Base-by-base conservation (phyloP, 2,797 vertebrate genomes). In the Babyrousa celebensis region DNA sequence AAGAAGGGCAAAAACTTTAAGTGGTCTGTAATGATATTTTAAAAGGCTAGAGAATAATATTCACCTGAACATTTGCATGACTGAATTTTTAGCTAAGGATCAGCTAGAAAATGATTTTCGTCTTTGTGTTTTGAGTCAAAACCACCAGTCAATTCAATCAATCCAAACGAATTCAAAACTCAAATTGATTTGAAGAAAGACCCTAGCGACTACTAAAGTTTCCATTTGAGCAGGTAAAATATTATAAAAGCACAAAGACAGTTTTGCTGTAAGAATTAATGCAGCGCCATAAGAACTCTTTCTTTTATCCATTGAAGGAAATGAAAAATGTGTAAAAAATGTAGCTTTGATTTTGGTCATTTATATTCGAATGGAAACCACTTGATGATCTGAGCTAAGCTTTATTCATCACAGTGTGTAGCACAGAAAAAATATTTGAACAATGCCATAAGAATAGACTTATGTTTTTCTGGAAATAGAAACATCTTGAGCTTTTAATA, bases 401-500 rank as follows among this genome's bases (percentile, higher is more conserved):
- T 17, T 58, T 43, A 15, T 12, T 68, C 5, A 3, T 56, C 36
- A 21, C 9, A 21, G 32, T 2, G 25, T 78, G 12, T 3, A 15
- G 5, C 12, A 1, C 1, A 5, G 0, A n/a, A 20, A 36, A n/a
- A 75, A 10, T 12, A n/a, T 56, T 67, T 32, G 10, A 67, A 40
- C 23, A 36, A 62, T 0, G n/a, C 40, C 32, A 16, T 16, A 65
- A 25, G 27, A 18, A 60, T 3, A 83, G 12, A 54, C 6, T 52
- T 52, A 14, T 3, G 25, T 12, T 75, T 83, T 48, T 84, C 58
- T 72, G 65, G 18, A 23, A 60, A 86, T 3, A 21, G 75, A 70
- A 84, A 62, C 21, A 80, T 16, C n/a, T 79, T 27, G 29, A 65
- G 25, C 15, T 62, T 94, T 94, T 29, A 62, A 95, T 74, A 29